A percentile compares a stretch with the other conserved stretches of the same genome.
phyloP scores from a whole-genome alignment of 2,113 vertebrate species.

The Peromyscus maniculatus region DNA sequence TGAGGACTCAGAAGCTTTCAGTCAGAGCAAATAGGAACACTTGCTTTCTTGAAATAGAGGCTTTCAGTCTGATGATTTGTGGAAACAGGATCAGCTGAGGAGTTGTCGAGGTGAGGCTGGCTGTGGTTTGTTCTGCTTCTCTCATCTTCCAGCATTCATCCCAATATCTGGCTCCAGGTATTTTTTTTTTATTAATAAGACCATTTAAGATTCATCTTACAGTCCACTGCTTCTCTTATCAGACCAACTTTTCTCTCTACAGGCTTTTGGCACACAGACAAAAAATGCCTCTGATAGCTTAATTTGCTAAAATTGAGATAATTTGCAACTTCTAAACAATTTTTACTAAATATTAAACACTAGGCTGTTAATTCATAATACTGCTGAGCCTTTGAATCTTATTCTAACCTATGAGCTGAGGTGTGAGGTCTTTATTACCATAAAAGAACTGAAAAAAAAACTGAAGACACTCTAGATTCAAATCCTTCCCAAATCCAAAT shows the following conservation, averaged over 20 bases:
- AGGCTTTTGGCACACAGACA: neutral
- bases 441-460: neutral
- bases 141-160: too few species aligned
- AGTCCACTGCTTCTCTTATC: neutral
- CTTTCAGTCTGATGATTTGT: too few species aligned
- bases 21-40: too few species aligned
- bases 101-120: too few species aligned
- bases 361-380: neutral
- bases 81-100: too few species aligned
- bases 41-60: too few species aligned
- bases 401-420: neutral
- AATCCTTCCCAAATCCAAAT: neutral
- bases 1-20: too few species aligned
- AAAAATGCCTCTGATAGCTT: neutral
- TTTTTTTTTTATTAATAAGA: too few species aligned
- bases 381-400: neutral
- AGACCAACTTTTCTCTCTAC: neutral
- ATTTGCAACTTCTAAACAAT: neutral
- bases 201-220: too few species aligned
- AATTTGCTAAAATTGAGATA: neutral
- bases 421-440: neutral
- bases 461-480: neutral
- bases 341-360: slow-evolving; percentile 1
- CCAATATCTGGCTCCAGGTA: too few species aligned
- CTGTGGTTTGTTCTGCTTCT: too few species aligned